Evolutionary conservation across 2,113 vertebrate genomes (phyloP).

Genomic region (Takifugu flavidus): DNA sequence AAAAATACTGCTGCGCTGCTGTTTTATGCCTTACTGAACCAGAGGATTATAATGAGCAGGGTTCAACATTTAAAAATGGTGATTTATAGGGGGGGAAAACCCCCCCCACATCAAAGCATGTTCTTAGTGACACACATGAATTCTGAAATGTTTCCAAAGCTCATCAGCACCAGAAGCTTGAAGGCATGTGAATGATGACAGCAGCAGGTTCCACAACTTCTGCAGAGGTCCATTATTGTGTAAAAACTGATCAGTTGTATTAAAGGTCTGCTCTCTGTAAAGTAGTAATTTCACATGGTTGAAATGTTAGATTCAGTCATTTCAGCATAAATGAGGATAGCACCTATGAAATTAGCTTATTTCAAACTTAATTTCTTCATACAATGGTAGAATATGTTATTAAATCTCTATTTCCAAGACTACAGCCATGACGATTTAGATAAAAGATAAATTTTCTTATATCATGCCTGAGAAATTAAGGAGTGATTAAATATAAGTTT

Average conservation of each 20-base stretch:
- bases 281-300: too few relatives aligned
- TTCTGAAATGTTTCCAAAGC: not conserved
- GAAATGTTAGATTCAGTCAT: not conserved
- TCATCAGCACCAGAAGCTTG: not conserved
- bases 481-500: not conserved
- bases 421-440: too few relatives aligned
- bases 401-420: too few relatives aligned
- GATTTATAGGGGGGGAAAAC: too few relatives aligned
- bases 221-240: not conserved
- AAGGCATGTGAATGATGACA: not conserved
- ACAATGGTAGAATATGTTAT: too few relatives aligned
- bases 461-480: too few relatives aligned
- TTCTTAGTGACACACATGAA: not conserved
- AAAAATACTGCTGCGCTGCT: not conserved
- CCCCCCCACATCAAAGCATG: too few relatives aligned
- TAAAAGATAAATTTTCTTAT: too few relatives aligned
- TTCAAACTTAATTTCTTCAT: too few relatives aligned
- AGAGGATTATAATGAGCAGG: not conserved
- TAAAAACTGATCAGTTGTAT: conserved; percentile 1
- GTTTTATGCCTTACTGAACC: not conserved
- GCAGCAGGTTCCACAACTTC: not conserved
- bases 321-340: not conserved
- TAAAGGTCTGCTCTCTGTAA: too few relatives aligned
- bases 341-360: not conserved
- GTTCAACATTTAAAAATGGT: not conserved